Conservation (phyloP, 2,888 invertebrate species). For the Sesia bembeciformis region DNA sequence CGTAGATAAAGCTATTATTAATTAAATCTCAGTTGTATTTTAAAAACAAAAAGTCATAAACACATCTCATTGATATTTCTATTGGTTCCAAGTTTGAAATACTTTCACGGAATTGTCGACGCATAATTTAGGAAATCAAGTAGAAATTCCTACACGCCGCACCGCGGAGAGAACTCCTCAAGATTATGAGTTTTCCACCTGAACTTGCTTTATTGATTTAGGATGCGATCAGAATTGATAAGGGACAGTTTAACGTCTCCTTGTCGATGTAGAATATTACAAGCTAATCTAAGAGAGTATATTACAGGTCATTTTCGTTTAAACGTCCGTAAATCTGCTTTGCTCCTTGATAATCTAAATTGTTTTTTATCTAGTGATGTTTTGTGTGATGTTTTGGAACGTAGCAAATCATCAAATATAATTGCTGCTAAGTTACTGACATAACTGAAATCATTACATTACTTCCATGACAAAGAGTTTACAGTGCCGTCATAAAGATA, state of each 20-base stretch:
- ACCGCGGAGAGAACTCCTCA: not conserved
- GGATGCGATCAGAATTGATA: not conserved
- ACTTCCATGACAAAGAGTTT: too few species aligned
- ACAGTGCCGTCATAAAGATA: too few species aligned
- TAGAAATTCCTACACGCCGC: slow-evolving; percentile 48
- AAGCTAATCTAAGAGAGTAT: too few species aligned
- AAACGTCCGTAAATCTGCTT: too few species aligned
- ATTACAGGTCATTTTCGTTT: too few species aligned
- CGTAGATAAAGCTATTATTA: too few species aligned
- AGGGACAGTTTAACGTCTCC: not conserved
- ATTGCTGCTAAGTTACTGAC: too few species aligned
- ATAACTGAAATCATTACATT: too few species aligned
- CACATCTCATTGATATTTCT: slow-evolving; percentile 47
- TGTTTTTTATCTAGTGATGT: too few species aligned
- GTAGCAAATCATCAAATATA: too few species aligned
- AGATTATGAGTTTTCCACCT: not conserved
- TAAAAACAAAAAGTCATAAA: not conserved
- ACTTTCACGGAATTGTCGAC: slow-evolving; percentile 47
- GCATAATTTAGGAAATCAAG: slow-evolving; percentile 52
- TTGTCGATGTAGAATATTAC: not conserved
- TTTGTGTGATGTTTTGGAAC: too few species aligned
- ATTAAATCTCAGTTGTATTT: not conserved
- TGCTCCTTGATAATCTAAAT: too few species aligned
- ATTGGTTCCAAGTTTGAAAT: slow-evolving; percentile 42
- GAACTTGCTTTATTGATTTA: not conserved